Conservation (phyloP, 2,888 invertebrate genomes). For the Hypomecis punctinalis region DNA sequence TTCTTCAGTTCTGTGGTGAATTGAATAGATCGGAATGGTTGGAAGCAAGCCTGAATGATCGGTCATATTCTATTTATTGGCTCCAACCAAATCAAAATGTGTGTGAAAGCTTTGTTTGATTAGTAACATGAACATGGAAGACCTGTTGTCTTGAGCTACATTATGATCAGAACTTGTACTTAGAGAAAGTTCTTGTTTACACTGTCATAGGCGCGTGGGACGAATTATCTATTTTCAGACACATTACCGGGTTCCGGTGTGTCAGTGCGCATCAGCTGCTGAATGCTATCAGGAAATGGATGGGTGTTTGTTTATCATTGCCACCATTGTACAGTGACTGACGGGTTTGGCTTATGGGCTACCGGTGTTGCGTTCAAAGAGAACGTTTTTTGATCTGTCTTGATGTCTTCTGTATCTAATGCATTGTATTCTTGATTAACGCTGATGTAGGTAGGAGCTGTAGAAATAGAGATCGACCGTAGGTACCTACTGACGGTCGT, state of each 20-base stretch:
- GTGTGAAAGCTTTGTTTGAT: too few relatives aligned
- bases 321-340: conserved; percentile 25
- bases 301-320: conserved; percentile 23
- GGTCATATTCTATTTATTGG: too few relatives aligned
- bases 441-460: too few relatives aligned
- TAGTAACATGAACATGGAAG: too few relatives aligned
- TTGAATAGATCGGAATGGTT: too few relatives aligned
- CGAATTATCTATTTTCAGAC: conserved; percentile 58
- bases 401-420: background rate
- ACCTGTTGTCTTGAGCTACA: too few relatives aligned
- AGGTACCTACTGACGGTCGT: too few relatives aligned
- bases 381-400: background rate
- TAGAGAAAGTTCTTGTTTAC: conserved; percentile 47
- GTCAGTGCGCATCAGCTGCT: conserved; percentile 40
- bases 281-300: conserved; percentile 27
- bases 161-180: background rate
- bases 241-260: conserved; percentile 62
- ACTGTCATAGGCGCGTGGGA: conserved; percentile 54
- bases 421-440: too few relatives aligned
- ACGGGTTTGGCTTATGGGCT: conserved; percentile 11
- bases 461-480: too few relatives aligned
- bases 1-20: too few relatives aligned
- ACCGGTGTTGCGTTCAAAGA: conserved; percentile 10
- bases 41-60: too few relatives aligned
- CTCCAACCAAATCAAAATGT: too few relatives aligned